phyloP scores from a whole-genome alignment of 2,113 vertebrate genomes.

The Sorex araneus region DNA sequence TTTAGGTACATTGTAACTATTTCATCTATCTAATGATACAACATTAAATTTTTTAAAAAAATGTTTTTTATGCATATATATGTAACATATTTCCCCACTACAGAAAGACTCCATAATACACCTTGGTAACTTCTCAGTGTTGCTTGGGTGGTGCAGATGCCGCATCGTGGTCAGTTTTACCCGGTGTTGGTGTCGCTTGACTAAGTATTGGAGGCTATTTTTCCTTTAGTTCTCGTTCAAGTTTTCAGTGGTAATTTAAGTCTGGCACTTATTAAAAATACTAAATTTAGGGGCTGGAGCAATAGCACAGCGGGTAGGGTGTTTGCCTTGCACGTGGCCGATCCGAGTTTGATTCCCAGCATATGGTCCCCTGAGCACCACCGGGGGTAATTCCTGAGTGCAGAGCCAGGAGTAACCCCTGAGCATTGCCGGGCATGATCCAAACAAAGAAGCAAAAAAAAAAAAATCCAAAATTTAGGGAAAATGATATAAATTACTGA shows the following conservation, averaged over 20 bases:
- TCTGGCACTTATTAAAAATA: conserved; percentile 46
- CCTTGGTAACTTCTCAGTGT: conserved; percentile 7
- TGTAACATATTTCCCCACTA: background rate
- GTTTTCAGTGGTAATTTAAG: conserved; percentile 31
- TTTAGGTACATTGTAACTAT: background rate
- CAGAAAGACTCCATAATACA: background rate
- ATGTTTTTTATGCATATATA: too few species aligned
- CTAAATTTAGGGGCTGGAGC: conserved; percentile 56
- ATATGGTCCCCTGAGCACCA: too few species aligned
- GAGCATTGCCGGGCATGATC: too few species aligned
- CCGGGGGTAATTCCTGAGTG: too few species aligned
- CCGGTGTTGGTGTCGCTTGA: background rate
- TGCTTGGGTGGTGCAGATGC: conserved; percentile 16
- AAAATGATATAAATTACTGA: conserved; percentile 36
- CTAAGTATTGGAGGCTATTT: conserved; percentile 3
- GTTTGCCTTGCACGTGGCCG: too few species aligned
- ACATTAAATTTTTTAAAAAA: too few species aligned
- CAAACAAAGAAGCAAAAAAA: too few species aligned
- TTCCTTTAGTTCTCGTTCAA: background rate
- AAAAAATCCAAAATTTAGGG: conserved; percentile 59
- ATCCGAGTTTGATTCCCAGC: too few species aligned
- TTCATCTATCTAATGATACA: background rate
- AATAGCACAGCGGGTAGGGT: too few species aligned
- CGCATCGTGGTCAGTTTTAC: background rate
- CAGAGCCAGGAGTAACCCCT: too few species aligned